Conservation (phyloP, 2,888 invertebrate genomes). For the Chrysomela aeneicollis region DNA sequence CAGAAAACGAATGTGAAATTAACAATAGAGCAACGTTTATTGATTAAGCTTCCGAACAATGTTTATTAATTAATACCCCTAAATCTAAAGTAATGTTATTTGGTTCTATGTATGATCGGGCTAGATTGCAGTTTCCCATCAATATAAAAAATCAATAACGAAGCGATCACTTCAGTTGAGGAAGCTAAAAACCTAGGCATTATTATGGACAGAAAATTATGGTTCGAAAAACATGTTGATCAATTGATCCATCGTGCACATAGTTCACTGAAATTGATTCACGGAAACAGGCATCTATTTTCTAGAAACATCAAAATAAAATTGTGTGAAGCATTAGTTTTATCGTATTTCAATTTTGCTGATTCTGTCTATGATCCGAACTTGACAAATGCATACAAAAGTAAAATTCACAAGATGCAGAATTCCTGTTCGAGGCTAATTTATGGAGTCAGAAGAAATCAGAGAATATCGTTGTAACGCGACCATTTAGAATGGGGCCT, state of each 20-base stretch:
- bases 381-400: too few relatives aligned
- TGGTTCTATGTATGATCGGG: background rate
- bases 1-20: background rate
- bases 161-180: background rate
- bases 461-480: too few relatives aligned
- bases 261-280: background rate
- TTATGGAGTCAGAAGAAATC: too few relatives aligned
- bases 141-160: slow-evolving; percentile 1
- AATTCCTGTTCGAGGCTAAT: too few relatives aligned
- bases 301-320: background rate
- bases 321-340: background rate
- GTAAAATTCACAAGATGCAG: too few relatives aligned
- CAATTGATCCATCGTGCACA: too few relatives aligned
- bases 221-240: too few relatives aligned
- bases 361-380: background rate
- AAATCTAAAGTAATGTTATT: slow-evolving; percentile 3
- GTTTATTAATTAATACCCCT: background rate
- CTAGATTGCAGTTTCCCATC: background rate
- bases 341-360: background rate
- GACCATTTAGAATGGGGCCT: too few relatives aligned
- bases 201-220: too few relatives aligned
- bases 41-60: background rate
- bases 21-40: slow-evolving; percentile 4
- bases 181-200: background rate
- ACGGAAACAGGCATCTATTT: background rate